A percentile compares a stretch with the other conserved stretches of the same genome.
phyloP scores from a whole-genome alignment of 2,888 invertebrate species.

The Galerucella calmariensis region DNA sequence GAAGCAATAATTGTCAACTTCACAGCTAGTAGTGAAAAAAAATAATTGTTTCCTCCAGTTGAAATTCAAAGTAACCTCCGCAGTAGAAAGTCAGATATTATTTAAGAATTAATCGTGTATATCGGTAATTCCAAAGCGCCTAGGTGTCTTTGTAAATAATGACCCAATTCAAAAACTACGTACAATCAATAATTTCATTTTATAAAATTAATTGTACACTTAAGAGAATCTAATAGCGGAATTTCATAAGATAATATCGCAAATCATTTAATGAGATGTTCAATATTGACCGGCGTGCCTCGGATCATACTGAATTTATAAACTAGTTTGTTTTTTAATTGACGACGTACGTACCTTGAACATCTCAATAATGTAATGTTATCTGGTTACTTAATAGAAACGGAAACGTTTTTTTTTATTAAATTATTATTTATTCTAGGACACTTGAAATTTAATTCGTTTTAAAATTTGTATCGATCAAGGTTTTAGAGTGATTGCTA shows the following conservation, averaged over 20 bases:
- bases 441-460: background rate
- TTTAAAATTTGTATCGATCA: background rate
- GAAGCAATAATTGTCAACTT: no score
- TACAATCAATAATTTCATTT: no score
- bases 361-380: background rate
- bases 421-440: no score
- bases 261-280: no score
- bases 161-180: constrained; percentile 1
- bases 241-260: background rate
- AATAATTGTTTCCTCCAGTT: no score
- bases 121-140: background rate
- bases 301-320: no score
- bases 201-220: background rate
- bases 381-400: background rate
- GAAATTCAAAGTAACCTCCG: no score
- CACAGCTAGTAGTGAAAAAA: no score
- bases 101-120: background rate
- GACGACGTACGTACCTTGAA: background rate
- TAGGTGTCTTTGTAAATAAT: background rate
- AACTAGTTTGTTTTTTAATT: background rate
- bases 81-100: no score
- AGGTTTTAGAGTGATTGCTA: background rate
- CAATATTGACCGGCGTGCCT: background rate
- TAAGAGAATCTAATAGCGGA: background rate
- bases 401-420: no score